Conservation (phyloP, 2,888 invertebrate genomes). For the Branchipolynoe longqiensis region DNA sequence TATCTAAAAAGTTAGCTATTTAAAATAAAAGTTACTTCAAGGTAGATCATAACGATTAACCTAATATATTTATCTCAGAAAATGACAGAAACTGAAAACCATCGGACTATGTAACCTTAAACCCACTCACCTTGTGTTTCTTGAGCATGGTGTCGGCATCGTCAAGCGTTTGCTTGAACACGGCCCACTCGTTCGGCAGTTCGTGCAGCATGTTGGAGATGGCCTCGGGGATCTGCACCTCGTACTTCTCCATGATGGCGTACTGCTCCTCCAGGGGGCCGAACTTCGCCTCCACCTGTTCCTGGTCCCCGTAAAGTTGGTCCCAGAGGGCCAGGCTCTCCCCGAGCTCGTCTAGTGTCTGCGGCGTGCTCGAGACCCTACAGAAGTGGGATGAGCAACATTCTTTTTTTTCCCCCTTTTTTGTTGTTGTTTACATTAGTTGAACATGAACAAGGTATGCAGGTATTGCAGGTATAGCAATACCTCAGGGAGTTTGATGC, state of each 20-base stretch:
- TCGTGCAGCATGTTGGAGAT: conserved; percentile 76
- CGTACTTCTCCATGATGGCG: conserved; percentile 86
- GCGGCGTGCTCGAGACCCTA: conserved; percentile 87
- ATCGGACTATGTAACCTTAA: no score
- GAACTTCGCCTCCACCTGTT: conserved; percentile 87
- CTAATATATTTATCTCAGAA: no score
- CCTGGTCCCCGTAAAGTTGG: conserved; percentile 86
- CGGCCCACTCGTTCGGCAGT: conserved; percentile 87
- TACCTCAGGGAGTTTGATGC: no score
- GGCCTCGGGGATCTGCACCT: conserved; percentile 86
- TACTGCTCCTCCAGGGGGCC: conserved; percentile 89
- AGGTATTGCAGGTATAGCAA: no score
- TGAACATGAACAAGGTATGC: no score
- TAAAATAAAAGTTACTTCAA: no score
- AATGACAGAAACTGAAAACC: no score
- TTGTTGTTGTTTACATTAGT: no score
- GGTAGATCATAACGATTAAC: no score
- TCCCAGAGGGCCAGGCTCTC: conserved; percentile 87
- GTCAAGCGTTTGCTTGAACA: conserved; percentile 87
- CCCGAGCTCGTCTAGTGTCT: conserved; percentile 88
- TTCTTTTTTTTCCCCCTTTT: no score
- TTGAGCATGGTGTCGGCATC: conserved; percentile 89
- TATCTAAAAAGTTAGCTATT: no score
- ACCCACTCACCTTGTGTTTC: conserved; percentile 85
- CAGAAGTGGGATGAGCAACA: conserved; percentile 68